phyloP scores from a whole-genome alignment of 1,140 invertebrate genomes.

The Aphaenogaster ashmeadi region DNA sequence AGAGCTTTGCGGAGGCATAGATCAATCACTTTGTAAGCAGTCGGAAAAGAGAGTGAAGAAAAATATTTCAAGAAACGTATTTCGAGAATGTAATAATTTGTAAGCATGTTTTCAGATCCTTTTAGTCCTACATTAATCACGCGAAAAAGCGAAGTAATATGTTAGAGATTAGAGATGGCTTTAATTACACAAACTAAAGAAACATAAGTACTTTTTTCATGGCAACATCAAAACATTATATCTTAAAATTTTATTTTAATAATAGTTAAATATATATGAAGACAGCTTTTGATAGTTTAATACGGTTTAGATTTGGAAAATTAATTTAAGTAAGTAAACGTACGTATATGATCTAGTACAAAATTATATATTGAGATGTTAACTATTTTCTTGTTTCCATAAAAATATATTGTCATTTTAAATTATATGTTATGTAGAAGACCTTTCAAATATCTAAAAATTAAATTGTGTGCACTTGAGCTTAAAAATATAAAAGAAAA shows the following conservation, averaged over 20 bases:
- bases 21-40: conserved; percentile 11
- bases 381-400: background rate
- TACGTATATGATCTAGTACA: no score
- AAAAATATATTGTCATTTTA: background rate
- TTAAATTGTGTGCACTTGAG: background rate
- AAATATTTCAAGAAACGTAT: background rate
- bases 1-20: background rate
- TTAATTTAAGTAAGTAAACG: background rate
- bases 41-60: background rate
- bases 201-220: background rate
- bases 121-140: background rate
- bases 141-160: background rate
- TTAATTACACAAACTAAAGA: background rate
- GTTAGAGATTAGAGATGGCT: background rate
- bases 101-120: background rate
- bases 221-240: background rate
- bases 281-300: background rate
- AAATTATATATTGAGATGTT: no score
- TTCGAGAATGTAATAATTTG: background rate
- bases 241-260: background rate
- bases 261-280: background rate
- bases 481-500: background rate
- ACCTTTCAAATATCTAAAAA: background rate
- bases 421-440: background rate
- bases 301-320: background rate